phyloP scores from a whole-genome alignment of 2,113 vertebrate species.

The Petrocephalus microphthalmus region DNA sequence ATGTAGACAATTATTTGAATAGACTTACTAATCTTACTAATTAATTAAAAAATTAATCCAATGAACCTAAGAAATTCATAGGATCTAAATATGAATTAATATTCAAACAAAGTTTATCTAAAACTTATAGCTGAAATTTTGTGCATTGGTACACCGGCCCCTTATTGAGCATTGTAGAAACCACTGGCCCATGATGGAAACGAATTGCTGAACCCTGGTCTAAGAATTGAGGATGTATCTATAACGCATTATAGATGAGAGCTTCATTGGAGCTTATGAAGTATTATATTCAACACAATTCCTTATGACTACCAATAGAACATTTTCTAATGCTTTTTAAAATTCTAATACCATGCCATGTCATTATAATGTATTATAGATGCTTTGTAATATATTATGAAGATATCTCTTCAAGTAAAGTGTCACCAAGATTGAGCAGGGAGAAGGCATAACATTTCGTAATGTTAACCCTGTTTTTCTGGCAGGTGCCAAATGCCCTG shows the following conservation, averaged over 20 bases:
- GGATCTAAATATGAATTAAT: too few relatives aligned
- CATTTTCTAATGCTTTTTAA: too few relatives aligned
- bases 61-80: not conserved
- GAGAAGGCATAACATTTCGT: not conserved
- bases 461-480: not conserved
- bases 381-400: too few relatives aligned
- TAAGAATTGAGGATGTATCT: not conserved
- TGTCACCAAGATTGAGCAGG: not conserved
- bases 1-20: not conserved
- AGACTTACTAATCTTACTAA: not conserved
- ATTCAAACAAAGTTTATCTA: not conserved
- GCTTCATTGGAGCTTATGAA: too few relatives aligned
- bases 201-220: not conserved
- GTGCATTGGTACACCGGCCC: not conserved
- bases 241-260: too few relatives aligned
- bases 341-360: too few relatives aligned
- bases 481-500: constrained; percentile 18
- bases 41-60: not conserved
- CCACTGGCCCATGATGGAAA: not conserved
- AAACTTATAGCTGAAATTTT: not conserved
- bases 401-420: not conserved
- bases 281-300: too few relatives aligned
- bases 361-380: too few relatives aligned
- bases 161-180: not conserved
- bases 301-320: too few relatives aligned